Evolutionary conservation across 2,113 vertebrate species (phyloP).

Genomic region (Diphyllodes magnificus): DNA sequence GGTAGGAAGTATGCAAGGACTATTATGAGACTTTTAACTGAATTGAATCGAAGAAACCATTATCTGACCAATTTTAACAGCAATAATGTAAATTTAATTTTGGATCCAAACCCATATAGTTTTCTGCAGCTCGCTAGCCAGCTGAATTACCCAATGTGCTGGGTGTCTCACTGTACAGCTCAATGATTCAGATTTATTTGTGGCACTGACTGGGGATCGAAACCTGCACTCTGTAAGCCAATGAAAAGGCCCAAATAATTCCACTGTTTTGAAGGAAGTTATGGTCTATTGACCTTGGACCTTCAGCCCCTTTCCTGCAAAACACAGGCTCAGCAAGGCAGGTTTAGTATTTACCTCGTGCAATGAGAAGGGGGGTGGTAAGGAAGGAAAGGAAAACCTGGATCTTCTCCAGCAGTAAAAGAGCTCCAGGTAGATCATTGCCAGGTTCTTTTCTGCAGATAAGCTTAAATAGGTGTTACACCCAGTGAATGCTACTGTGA

Average conservation of each 20-base stretch:
- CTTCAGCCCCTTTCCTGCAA: slow-evolving; percentile 7
- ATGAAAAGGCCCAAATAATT: neutral
- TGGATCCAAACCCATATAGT: neutral
- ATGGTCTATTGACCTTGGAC: slow-evolving; percentile 12
- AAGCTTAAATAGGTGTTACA: slow-evolving; percentile 42
- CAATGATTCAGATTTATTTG: neutral
- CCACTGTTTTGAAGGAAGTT: slow-evolving; percentile 26
- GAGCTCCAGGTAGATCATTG: slow-evolving; percentile 50
- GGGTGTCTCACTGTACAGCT: neutral
- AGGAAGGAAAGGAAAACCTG: slow-evolving; percentile 33
- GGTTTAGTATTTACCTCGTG: neutral
- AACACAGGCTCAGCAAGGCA: neutral
- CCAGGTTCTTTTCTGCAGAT: slow-evolving; percentile 51
- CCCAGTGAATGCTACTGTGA: slow-evolving; percentile 24
- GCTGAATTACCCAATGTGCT: neutral
- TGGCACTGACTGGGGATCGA: neutral
- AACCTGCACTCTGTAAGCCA: neutral
- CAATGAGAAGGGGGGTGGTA: neutral
- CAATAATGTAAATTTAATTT: neutral
- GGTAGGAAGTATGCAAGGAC: neutral
- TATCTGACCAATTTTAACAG: neutral
- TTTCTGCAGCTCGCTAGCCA: neutral
- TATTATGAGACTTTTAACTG: neutral
- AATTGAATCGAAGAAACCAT: neutral
- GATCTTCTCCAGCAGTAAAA: slow-evolving; percentile 40